A percentile compares a stretch with the other conserved stretches of the same genome.
These are phyloP conservation scores for Brachionus asplanchnoidis DNA, from an alignment of 1,140 invertebrate genomes.

Conservation along the genomic window DNA sequence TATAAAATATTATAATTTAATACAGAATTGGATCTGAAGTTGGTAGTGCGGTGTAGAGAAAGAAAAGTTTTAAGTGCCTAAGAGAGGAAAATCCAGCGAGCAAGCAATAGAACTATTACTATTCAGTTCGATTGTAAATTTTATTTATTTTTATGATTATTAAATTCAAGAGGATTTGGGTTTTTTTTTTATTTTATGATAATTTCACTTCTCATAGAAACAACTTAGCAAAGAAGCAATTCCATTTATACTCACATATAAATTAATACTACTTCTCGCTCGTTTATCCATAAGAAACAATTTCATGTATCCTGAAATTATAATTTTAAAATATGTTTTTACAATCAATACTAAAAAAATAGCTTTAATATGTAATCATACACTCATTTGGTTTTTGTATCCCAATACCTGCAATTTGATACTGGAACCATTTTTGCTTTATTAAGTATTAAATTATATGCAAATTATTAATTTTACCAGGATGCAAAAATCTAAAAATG, in stretches of 20 bases:
- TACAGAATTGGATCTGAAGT: not conserved
- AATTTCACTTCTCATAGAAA: constrained; percentile 12
- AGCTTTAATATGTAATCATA: not conserved
- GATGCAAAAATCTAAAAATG: not conserved
- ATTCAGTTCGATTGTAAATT: not conserved
- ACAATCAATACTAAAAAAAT: not conserved
- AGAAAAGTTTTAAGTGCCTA: not conserved
- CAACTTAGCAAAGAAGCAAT: not conserved
- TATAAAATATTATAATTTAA: constrained; percentile 18
- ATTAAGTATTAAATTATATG: not conserved
- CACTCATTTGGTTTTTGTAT: not conserved
- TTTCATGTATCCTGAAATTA: not conserved
- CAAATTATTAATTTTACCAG: not conserved
- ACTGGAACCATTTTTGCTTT: not conserved
- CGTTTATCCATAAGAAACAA: not conserved
- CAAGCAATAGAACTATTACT: not conserved
- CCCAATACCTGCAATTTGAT: not conserved
- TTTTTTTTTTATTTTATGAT: constrained; percentile 24
- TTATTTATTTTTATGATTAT: constrained; percentile 32
- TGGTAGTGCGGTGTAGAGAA: not conserved
- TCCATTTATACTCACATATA: not conserved
- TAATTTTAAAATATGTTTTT: not conserved
- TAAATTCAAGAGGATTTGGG: constrained; percentile 25
- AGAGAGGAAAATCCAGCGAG: not conserved
- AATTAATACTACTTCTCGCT: not conserved